A percentile compares a stretch with the other conserved stretches of the same genome.
These are phyloP conservation scores for Regulus satrapa DNA, from an alignment of 2,113 vertebrate genomes.

Conservation along the genomic window DNA sequence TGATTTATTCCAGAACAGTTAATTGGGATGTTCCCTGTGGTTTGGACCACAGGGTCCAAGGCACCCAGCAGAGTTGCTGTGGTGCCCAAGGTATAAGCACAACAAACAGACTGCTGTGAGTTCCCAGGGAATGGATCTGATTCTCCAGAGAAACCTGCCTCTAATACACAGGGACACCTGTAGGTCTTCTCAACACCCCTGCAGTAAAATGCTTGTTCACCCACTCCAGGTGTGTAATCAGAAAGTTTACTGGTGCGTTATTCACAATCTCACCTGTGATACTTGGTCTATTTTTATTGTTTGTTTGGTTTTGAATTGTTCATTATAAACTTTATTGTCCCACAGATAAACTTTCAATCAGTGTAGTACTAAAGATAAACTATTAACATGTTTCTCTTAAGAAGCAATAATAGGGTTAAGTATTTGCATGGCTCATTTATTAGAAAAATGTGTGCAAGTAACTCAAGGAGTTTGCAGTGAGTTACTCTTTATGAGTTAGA, in stretches of 20 bases:
- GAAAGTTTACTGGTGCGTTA: not conserved
- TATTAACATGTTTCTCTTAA: not conserved
- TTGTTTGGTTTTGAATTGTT: not conserved
- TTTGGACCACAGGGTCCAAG: not conserved
- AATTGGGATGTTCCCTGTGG: not conserved
- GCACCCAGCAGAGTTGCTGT: not conserved
- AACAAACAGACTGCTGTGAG: not conserved
- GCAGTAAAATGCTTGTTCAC: not conserved
- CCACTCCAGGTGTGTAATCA: not conserved
- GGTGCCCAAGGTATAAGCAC: not conserved
- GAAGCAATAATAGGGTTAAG: slow-evolving; percentile 38
- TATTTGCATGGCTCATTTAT: slow-evolving; percentile 32
- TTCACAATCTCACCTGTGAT: not conserved
- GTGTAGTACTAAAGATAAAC: not conserved
- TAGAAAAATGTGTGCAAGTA: slow-evolving; percentile 58
- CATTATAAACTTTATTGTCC: not conserved
- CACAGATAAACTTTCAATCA: not conserved
- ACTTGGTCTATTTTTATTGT: not conserved
- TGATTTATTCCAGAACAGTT: not conserved
- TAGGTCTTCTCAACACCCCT: not conserved
- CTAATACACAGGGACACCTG: not conserved
- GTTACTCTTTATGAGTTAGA: slow-evolving; percentile 27
- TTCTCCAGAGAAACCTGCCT: not conserved
- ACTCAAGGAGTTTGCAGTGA: slow-evolving; percentile 47
- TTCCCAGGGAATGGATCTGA: not conserved